phyloP scores from a whole-genome alignment of 2,797 vertebrate genomes.

The Cirrhinus mrigala region DNA sequence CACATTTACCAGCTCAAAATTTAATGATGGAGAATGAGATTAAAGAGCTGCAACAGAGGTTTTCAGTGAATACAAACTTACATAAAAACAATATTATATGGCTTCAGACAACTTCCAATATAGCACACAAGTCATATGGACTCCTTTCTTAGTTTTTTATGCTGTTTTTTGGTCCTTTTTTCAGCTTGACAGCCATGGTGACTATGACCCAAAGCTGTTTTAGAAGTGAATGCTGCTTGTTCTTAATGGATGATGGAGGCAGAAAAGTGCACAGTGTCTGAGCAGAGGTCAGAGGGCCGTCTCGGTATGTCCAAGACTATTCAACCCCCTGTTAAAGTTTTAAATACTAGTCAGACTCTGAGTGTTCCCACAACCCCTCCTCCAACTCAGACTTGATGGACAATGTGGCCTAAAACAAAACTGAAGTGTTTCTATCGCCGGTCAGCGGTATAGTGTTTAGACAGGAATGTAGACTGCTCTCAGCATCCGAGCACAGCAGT shows the following conservation, averaged over 20 bases:
- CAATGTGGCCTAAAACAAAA: constrained; percentile 35
- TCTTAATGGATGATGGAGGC: not conserved
- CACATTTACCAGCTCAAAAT: too few species aligned
- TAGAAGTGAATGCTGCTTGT: not conserved
- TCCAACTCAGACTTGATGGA: not conserved
- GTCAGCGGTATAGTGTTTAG: not conserved
- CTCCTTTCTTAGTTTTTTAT: not conserved
- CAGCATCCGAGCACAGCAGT: not conserved
- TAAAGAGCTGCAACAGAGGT: not conserved
- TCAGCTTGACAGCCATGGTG: not conserved
- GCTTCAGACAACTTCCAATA: not conserved
- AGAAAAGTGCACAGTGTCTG: not conserved
- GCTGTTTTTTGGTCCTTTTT: not conserved
- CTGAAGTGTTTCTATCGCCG: constrained; percentile 17
- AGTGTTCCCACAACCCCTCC: constrained; percentile 45
- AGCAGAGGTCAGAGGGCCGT: constrained; percentile 15
- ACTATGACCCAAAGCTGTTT: not conserved
- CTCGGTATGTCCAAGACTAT: constrained; percentile 25
- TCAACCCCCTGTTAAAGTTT: constrained; percentile 25
- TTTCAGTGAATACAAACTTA: not conserved
- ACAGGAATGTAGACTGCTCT: constrained; percentile 30
- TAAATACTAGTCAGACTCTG: constrained; percentile 32
- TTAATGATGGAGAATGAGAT: not conserved
- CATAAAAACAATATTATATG: not conserved
- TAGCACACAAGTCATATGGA: not conserved